phyloP scores from a whole-genome alignment of 35 echinoderm and acorn worm species.

The Anneissia japonica region DNA sequence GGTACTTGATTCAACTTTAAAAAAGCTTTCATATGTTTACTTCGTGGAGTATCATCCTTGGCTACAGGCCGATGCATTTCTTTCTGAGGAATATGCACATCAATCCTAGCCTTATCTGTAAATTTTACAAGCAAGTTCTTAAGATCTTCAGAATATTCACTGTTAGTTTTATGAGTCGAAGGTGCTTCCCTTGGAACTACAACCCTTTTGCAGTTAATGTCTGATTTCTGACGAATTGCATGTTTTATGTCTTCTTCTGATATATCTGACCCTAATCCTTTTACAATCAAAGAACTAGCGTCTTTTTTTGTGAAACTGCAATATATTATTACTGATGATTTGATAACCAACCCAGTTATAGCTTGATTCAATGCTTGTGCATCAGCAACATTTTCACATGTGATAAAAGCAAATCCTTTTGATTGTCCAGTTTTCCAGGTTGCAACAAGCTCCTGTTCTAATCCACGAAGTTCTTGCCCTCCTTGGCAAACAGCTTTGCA shows the following conservation, averaged over 20 bases:
- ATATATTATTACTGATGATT: not conserved
- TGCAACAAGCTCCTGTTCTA: not conserved
- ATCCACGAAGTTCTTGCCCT: not conserved
- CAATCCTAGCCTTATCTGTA: not conserved
- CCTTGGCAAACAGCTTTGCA: not conserved
- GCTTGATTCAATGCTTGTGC: not conserved
- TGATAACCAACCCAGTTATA: not conserved
- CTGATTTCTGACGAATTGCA: no score
- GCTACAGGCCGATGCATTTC: not conserved
- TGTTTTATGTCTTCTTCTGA: not conserved
- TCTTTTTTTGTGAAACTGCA: not conserved
- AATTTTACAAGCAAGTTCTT: not conserved
- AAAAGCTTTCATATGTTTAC: not conserved
- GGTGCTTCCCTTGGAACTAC: not conserved
- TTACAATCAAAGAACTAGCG: not conserved
- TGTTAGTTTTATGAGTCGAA: not conserved
- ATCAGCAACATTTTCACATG: not conserved
- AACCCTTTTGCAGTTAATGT: not conserved
- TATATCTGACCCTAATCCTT: not conserved
- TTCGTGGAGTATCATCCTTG: not conserved
- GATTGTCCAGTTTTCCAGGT: constrained; percentile 25
- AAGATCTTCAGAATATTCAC: not conserved
- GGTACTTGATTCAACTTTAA: not conserved
- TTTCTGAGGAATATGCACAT: not conserved
- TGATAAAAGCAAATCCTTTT: constrained; percentile 25